phyloP scores from a whole-genome alignment of 1,140 invertebrate species.

The Drosophila tropicalis region DNA sequence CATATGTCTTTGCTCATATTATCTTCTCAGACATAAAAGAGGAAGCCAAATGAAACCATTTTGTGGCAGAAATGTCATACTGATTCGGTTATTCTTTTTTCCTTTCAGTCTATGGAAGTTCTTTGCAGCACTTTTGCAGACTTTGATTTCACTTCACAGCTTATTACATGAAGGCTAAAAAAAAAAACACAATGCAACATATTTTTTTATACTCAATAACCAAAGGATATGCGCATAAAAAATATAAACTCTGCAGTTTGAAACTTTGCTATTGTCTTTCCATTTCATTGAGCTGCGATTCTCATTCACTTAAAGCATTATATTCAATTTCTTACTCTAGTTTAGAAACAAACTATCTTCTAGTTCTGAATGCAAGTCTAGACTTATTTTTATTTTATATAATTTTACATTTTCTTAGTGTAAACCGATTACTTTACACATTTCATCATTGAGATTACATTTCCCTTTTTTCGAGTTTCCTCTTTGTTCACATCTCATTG shows the following conservation, averaged over 20 bases:
- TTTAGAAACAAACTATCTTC: too few species aligned
- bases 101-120: conserved; percentile 19
- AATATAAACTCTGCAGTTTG: too few species aligned
- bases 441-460: neutral
- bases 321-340: too few species aligned
- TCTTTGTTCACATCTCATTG: conserved; percentile 5
- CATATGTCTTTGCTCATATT: conserved; percentile 34
- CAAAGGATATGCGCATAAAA: too few species aligned
- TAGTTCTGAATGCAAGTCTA: too few species aligned
- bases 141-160: conserved; percentile 4
- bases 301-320: too few species aligned
- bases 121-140: too few species aligned
- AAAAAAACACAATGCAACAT: neutral
- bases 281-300: too few species aligned
- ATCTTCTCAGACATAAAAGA: conserved; percentile 26
- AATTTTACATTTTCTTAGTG: neutral
- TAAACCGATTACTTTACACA: neutral
- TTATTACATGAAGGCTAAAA: neutral
- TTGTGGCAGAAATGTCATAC: conserved; percentile 21
- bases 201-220: too few species aligned
- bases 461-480: conserved; percentile 3
- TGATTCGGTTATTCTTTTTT: conserved; percentile 43
- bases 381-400: too few species aligned
- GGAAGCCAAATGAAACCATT: conserved; percentile 36
- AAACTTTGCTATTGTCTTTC: too few species aligned